A percentile compares a stretch with the other conserved stretches of the same genome.
These are phyloP conservation scores for Fragum whitleyi DNA, from an alignment of 2,888 invertebrate species.

Conservation along the genomic window DNA sequence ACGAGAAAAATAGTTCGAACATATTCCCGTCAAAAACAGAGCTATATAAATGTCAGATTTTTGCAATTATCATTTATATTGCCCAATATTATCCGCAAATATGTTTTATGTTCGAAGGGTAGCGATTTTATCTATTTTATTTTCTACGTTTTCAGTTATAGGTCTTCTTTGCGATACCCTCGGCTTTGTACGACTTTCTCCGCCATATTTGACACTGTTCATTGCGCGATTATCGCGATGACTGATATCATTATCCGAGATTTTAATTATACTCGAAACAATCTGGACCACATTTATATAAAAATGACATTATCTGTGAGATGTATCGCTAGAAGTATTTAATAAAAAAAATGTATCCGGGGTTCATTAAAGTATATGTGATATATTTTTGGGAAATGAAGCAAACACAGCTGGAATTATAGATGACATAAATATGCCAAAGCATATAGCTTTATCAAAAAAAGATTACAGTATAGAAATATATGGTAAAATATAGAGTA, in stretches of 20 bases:
- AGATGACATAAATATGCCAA: no score
- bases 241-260: conserved; percentile 1
- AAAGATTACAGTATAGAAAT: no score
- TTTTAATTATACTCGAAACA: conserved; percentile 17
- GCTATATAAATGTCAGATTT: conserved; percentile 23
- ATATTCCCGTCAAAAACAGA: neutral
- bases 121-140: conserved; percentile 27
- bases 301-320: neutral
- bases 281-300: neutral
- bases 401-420: no score
- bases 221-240: neutral
- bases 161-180: conserved; percentile 16
- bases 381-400: neutral
- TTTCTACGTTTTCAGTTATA: conserved; percentile 16
- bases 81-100: conserved; percentile 24
- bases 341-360: neutral
- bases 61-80: conserved; percentile 21
- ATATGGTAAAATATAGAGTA: no score
- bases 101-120: conserved; percentile 14
- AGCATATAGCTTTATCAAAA: no score
- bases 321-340: neutral
- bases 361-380: neutral
- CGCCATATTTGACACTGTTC: conserved; percentile 21
- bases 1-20: neutral
- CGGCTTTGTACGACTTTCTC: conserved; percentile 19